Conservation (phyloP, 92 coral and sea anemone genomes). For the Siderastrea radians region DNA sequence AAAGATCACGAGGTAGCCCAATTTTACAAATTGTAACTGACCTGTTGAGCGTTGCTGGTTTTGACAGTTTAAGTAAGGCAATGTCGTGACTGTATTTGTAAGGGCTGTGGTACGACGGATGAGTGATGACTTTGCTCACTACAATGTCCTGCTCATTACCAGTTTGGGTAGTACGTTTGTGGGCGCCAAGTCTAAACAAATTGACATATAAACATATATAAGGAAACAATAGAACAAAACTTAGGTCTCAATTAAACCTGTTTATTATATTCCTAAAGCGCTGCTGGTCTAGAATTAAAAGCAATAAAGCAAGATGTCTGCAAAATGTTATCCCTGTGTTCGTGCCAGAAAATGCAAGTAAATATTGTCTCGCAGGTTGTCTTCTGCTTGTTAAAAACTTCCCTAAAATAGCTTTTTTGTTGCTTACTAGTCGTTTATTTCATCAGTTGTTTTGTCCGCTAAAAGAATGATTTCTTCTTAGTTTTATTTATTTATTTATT, state of each 20-base stretch:
- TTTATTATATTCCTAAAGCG: too few relatives aligned
- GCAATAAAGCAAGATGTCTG: too few relatives aligned
- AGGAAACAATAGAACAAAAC: neutral
- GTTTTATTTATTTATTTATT: too few relatives aligned
- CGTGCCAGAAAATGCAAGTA: too few relatives aligned
- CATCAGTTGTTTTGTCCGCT: too few relatives aligned
- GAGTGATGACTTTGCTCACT: conserved; percentile 51
- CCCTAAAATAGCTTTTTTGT: too few relatives aligned
- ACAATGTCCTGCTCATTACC: conserved; percentile 53
- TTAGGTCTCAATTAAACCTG: neutral
- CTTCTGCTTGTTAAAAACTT: too few relatives aligned
- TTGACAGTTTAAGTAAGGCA: conserved; percentile 53
- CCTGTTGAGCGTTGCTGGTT: conserved; percentile 47
- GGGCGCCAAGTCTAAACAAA: conserved; percentile 53
- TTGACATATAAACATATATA: neutral
- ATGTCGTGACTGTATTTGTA: conserved; percentile 25
- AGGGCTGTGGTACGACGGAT: conserved; percentile 46
- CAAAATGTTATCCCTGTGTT: too few relatives aligned
- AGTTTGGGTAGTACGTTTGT: conserved; percentile 1
- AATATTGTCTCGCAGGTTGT: too few relatives aligned
- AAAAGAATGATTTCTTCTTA: too few relatives aligned
- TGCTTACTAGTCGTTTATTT: too few relatives aligned
- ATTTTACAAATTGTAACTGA: neutral
- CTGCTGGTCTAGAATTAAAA: too few relatives aligned
- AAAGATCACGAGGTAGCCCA: neutral